A percentile compares a stretch with the other conserved stretches of the same genome.
These are phyloP conservation scores for Dichetophora obliterata DNA, from an alignment of 2,888 invertebrate species.

Conservation along the genomic window DNA sequence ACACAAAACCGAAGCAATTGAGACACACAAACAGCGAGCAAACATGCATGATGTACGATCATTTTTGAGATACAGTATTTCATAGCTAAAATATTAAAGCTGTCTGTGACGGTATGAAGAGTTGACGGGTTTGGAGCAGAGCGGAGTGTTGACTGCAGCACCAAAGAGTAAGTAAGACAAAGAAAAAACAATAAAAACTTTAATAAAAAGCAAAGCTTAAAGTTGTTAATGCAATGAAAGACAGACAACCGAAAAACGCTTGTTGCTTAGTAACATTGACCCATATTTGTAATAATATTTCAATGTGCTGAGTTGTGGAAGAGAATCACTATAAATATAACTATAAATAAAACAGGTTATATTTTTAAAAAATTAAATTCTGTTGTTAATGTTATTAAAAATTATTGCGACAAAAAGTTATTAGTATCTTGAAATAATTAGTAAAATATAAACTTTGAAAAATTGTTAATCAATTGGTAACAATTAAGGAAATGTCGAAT, in stretches of 20 bases:
- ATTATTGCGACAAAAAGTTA: no score
- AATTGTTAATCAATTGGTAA: no score
- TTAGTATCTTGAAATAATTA: no score
- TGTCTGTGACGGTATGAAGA: not conserved
- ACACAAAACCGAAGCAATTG: conserved; percentile 2
- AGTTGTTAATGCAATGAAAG: conserved; percentile 10
- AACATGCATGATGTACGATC: not conserved
- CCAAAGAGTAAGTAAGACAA: not conserved
- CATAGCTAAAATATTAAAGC: not conserved
- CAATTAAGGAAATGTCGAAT: no score
- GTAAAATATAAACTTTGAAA: no score
- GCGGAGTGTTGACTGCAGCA: not conserved
- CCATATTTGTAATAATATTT: conserved; percentile 57
- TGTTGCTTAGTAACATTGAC: conserved; percentile 60
- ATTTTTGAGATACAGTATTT: not conserved
- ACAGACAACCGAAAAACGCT: not conserved
- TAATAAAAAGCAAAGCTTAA: not conserved
- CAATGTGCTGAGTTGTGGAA: not conserved
- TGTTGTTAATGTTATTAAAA: no score
- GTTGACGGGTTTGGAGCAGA: not conserved
- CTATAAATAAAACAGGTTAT: not conserved
- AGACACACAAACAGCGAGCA: conserved; percentile 1
- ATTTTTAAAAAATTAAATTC: no score
- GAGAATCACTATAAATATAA: not conserved
- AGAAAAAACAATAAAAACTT: not conserved